Evolutionary conservation across 2,113 vertebrate genomes (phyloP).

Genomic region (Syngnathus typhle): DNA sequence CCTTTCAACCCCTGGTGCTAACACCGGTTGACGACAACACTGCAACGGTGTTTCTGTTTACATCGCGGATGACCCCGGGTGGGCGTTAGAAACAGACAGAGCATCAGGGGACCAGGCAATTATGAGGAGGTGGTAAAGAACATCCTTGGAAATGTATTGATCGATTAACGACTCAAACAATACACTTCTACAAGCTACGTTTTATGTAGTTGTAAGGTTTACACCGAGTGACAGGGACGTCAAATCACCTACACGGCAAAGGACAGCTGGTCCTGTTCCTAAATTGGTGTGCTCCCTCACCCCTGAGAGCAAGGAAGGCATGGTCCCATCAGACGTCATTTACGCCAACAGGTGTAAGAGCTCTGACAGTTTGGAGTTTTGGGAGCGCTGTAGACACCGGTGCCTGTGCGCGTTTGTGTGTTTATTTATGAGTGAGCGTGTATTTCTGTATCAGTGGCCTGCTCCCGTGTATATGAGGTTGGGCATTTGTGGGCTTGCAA

Average conservation of each 20-base stretch:
- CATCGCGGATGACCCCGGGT: background rate
- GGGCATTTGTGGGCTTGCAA: constrained; percentile 13
- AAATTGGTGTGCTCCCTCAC: constrained; percentile 45
- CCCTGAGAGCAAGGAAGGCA: constrained; percentile 33
- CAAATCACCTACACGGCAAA: constrained; percentile 27
- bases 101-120: too few species aligned
- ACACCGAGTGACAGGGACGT: constrained; percentile 23
- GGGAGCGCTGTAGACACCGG: constrained; percentile 14
- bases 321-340: constrained; percentile 31
- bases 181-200: background rate
- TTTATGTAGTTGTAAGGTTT: background rate
- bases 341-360: constrained; percentile 32
- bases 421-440: constrained; percentile 38
- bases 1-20: too few species aligned
- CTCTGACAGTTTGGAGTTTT: constrained; percentile 34
- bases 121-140: too few species aligned
- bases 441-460: constrained; percentile 32
- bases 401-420: constrained; percentile 21
- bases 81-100: too few species aligned
- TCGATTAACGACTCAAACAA: background rate
- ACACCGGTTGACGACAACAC: too few species aligned
- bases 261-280: constrained; percentile 52
- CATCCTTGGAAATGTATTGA: too few species aligned
- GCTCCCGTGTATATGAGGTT: background rate
- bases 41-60: background rate